These are phyloP conservation scores for Larimichthys crocea DNA, from an alignment of 2,113 vertebrate genomes.

Conservation along the genomic window DNA sequence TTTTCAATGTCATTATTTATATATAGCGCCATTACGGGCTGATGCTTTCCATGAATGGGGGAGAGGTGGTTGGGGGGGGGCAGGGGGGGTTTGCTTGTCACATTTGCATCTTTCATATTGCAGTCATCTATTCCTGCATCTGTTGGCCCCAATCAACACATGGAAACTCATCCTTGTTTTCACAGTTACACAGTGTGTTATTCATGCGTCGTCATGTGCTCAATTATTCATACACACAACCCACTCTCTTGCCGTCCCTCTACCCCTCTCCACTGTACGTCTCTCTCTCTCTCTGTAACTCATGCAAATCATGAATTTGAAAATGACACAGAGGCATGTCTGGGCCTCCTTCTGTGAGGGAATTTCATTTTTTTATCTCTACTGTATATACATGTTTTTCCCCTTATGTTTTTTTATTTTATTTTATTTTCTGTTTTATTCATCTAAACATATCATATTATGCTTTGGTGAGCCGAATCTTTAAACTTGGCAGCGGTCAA, in stretches of 20 bases:
- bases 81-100: not conserved
- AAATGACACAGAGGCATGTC: slow-evolving; percentile 10
- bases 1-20: slow-evolving; percentile 8
- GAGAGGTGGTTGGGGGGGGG: no score
- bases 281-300: slow-evolving; percentile 5
- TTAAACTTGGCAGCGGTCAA: not conserved
- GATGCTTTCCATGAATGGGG: not conserved
- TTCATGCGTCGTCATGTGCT: slow-evolving; percentile 45
- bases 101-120: slow-evolving; percentile 16
- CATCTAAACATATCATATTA: slow-evolving; percentile 17
- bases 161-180: slow-evolving; percentile 20
- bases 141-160: slow-evolving; percentile 51
- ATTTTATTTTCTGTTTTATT: slow-evolving; percentile 22
- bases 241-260: slow-evolving; percentile 27
- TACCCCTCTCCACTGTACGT: slow-evolving; percentile 4
- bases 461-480: slow-evolving; percentile 14
- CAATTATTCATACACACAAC: slow-evolving; percentile 64
- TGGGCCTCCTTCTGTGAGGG: not conserved
- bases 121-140: slow-evolving; percentile 27
- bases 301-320: slow-evolving; percentile 57
- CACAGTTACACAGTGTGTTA: slow-evolving; percentile 50
- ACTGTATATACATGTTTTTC: slow-evolving; percentile 5
- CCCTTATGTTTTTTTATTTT: not conserved
- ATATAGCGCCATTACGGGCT: slow-evolving; percentile 10
- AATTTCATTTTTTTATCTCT: slow-evolving; percentile 18